Evolutionary conservation across 2,797 vertebrate species (phyloP).

Genomic region (Alcedo atthis): DNA sequence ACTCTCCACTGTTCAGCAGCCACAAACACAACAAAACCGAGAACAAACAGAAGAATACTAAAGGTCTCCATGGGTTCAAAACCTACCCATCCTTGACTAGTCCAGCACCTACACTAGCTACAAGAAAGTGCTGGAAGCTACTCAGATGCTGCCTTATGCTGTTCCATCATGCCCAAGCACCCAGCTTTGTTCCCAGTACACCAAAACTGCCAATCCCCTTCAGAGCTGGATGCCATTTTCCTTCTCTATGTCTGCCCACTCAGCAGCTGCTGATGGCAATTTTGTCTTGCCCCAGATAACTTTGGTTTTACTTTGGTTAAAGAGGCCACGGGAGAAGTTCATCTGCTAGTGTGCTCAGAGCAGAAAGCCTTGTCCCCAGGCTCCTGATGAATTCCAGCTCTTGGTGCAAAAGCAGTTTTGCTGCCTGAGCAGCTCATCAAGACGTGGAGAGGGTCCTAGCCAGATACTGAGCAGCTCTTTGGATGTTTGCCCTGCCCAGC

Average conservation of each 20-base stretch:
- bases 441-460: constrained; percentile 17
- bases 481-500: constrained; percentile 36
- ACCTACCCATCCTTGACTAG: neutral
- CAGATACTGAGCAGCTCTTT: constrained; percentile 10
- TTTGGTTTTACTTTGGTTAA: neutral
- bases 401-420: neutral
- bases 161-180: neutral
- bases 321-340: neutral
- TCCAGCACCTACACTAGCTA: neutral
- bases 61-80: neutral
- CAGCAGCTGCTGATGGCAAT: neutral
- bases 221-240: neutral
- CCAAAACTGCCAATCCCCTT: neutral
- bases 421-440: constrained; percentile 41
- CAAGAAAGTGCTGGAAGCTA: neutral
- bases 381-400: constrained; percentile 29
- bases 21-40: neutral
- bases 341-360: neutral
- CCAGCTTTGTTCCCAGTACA: neutral
- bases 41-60: neutral
- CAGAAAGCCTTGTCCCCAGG: neutral
- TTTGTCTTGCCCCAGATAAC: neutral
- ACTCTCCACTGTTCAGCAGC: neutral
- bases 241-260: neutral
- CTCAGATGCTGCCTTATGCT: neutral